These are phyloP conservation scores for Tyria jacobaeae DNA, from an alignment of 2,888 invertebrate genomes.

Conservation along the genomic window DNA sequence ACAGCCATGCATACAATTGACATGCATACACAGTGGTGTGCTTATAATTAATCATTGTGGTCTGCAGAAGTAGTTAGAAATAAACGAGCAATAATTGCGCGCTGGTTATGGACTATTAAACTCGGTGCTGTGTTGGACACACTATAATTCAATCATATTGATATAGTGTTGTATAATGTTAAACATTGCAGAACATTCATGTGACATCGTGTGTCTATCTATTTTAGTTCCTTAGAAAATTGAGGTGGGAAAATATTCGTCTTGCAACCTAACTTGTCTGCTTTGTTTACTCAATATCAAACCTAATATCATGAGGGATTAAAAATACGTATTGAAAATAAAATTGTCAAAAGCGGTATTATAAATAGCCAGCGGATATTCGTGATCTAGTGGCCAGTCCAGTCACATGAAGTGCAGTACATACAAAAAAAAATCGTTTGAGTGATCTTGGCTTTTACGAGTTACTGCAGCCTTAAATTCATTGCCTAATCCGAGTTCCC, in stretches of 20 bases:
- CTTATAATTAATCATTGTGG: slow-evolving; percentile 20
- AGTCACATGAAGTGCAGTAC: too few relatives aligned
- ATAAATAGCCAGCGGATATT: too few relatives aligned
- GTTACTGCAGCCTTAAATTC: too few relatives aligned
- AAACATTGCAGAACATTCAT: background rate
- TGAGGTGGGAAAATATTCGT: background rate
- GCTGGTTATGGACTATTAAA: slow-evolving; percentile 34
- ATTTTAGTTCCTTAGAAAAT: background rate
- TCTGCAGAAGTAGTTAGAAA: slow-evolving; percentile 30
- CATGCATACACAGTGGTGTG: background rate
- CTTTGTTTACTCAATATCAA: too few relatives aligned
- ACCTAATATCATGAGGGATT: too few relatives aligned
- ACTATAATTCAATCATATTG: slow-evolving; percentile 14
- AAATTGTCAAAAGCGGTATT: too few relatives aligned
- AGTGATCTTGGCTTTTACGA: too few relatives aligned
- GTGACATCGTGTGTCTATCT: background rate
- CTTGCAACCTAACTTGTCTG: too few relatives aligned
- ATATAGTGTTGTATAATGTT: background rate
- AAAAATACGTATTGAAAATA: too few relatives aligned
- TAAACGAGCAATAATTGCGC: slow-evolving; percentile 27
- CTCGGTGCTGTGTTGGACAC: slow-evolving; percentile 1
- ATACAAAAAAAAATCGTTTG: too few relatives aligned
- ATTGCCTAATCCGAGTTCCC: too few relatives aligned
- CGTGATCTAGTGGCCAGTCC: too few relatives aligned
- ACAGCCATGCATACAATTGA: background rate